Percentiles rank a stretch among this genome's conserved stretches.
phyloP scores from a whole-genome alignment of 2,888 invertebrate genomes.

The Melieria picta region DNA sequence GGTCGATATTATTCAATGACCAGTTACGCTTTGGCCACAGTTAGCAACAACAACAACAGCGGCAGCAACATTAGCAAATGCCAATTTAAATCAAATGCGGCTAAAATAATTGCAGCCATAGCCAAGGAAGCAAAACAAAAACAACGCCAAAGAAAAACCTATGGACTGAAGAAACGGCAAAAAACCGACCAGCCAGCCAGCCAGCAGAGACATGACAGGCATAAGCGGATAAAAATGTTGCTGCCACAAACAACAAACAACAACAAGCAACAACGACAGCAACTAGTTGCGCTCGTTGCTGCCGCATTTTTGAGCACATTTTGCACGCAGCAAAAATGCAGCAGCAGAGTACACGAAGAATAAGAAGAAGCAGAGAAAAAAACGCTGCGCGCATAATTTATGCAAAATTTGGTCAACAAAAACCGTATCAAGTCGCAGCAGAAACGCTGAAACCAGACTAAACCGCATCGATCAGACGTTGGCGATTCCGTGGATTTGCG shows the following conservation, averaged over 20 bases:
- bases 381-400: slow-evolving; percentile 23
- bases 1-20: too few species aligned
- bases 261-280: neutral
- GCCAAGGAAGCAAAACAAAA: neutral
- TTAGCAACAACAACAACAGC: too few species aligned
- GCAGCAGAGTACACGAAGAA: neutral
- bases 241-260: slow-evolving; percentile 5
- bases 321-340: neutral
- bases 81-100: slow-evolving; percentile 26
- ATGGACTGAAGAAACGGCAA: neutral
- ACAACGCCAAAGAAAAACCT: neutral
- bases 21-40: too few species aligned
- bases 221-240: slow-evolving; percentile 23
- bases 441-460: slow-evolving; percentile 27
- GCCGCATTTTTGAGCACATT: neutral
- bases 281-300: neutral
- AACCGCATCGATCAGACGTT: slow-evolving; percentile 6
- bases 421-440: neutral
- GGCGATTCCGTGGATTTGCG: too few species aligned
- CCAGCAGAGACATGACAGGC: slow-evolving; percentile 11
- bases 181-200: neutral
- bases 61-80: neutral
- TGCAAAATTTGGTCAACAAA: slow-evolving; percentile 14
- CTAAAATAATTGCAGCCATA: slow-evolving; percentile 15
- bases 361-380: slow-evolving; percentile 1